These are phyloP conservation scores for Athalia circularis DNA, from an alignment of 2,888 invertebrate species.

Conservation along the genomic window DNA sequence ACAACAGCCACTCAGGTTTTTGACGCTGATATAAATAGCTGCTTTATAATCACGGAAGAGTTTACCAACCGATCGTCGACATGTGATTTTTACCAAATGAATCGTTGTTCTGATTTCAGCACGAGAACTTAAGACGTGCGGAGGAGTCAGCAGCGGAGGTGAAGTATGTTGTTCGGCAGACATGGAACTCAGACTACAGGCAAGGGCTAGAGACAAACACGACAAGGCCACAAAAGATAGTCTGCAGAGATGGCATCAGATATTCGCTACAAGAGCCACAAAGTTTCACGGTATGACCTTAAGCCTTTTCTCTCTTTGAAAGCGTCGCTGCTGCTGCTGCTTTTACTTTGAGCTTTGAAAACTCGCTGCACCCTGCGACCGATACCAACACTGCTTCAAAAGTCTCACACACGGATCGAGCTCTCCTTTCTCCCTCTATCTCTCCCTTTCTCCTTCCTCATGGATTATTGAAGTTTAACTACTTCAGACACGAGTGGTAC, in stretches of 20 bases:
- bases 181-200: constrained; percentile 83
- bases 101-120: constrained; percentile 59
- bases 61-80: too few species aligned
- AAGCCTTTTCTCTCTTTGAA: neutral
- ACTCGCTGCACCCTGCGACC: neutral
- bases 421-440: neutral
- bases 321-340: neutral
- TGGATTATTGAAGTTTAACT: neutral
- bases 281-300: constrained; percentile 88
- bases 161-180: constrained; percentile 81
- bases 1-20: too few species aligned
- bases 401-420: neutral
- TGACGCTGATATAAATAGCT: too few species aligned
- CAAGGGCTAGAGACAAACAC: constrained; percentile 83
- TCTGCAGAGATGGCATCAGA: constrained; percentile 84
- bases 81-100: neutral
- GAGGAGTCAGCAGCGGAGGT: constrained; percentile 70
- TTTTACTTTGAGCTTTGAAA: too few species aligned
- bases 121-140: constrained; percentile 70
- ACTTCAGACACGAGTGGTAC: too few species aligned
- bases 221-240: constrained; percentile 85
- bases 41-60: too few species aligned
- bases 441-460: neutral
- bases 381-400: neutral
- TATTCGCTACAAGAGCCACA: constrained; percentile 85